Base-by-base conservation (phyloP, 2,113 vertebrate genomes). In the Bufo gargarizans region DNA sequence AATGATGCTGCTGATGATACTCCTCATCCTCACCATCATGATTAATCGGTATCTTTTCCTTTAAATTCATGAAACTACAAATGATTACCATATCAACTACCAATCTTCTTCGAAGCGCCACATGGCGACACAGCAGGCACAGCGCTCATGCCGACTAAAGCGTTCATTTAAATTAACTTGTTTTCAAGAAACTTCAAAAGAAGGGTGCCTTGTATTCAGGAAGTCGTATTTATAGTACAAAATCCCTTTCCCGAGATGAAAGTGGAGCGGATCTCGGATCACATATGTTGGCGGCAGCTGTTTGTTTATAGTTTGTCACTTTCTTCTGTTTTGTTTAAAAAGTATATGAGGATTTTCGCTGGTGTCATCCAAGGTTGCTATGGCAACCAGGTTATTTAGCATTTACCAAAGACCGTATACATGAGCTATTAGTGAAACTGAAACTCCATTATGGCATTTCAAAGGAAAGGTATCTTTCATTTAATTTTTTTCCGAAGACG, bases 221-320 rank as follows among this genome's bases (percentile, higher is more conserved):
- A 74, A 74, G 71, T 17, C 16, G 77, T 80, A 80, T 80, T 80
- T 58, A 58, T 58, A 58, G 53, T 8, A 58, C 77, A n/a, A 56
- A 82, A 61, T 82, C 58, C 79, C 56, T 82, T 33, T 82, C 58
- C 20, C 65, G 58, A 82, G 43, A 82, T 82, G 1, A 82, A 65
- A 82, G 43, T 82, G 59, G 45, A 65, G 9, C 56, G 16, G 56
- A 56, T 3, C 22, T 59, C 53, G 10, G 77, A 80, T 80, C 22
- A 80, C 77, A 80, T 80, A 80, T 80, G 77, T 80, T 80, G 59
- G 33, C 58, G 8, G 20, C 77, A 80, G 77, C 77, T 80, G 77
- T 80, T 79, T 79, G 77, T 79, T 43, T 80, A 17, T 59, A 58
- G 77, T 58, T 58, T 80, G 59, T 43, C 77, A 56, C 77, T 80